These are phyloP conservation scores for Epicauta chinensis DNA, from an alignment of 1,140 invertebrate species.

Conservation along the genomic window DNA sequence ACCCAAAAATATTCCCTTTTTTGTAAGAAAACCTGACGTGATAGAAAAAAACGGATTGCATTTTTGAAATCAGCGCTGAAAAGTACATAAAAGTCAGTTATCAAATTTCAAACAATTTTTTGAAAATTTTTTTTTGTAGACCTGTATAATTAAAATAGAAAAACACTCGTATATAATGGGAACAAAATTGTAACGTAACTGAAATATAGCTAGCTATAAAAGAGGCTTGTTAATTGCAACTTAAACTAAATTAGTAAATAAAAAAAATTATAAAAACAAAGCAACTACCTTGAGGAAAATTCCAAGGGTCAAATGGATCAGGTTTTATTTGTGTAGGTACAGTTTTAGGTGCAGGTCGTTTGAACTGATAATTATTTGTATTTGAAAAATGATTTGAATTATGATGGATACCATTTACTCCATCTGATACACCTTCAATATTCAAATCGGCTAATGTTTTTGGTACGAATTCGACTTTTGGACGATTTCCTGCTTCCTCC, in stretches of 20 bases:
- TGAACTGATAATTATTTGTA: conserved; percentile 24
- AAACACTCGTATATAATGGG: no score
- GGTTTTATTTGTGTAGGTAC: conserved; percentile 32
- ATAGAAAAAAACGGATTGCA: no score
- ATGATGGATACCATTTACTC: conserved; percentile 42
- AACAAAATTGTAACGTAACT: no score
- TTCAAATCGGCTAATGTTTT: conserved; percentile 86
- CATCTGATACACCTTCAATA: conserved; percentile 60
- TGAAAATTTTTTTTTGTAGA: no score
- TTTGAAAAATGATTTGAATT: conserved; percentile 25
- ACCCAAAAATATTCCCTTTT: no score
- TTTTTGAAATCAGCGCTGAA: no score
- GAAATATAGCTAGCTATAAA: no score
- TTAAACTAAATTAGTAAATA: conserved; percentile 22
- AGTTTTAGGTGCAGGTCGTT: conserved; percentile 31
- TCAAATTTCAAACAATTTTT: no score
- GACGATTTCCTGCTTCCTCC: conserved; percentile 81
- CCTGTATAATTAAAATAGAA: no score
- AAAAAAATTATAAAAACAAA: conserved; percentile 36
- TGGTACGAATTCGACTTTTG: conserved; percentile 86
- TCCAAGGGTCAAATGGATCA: conserved; percentile 41
- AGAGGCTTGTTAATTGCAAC: no score
- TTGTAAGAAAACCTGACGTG: no score
- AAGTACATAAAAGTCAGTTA: no score
- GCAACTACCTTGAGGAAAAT: conserved; percentile 36